Percentiles rank a stretch among this genome's conserved stretches.
These are phyloP conservation scores for Laticauda laticaudata DNA, from an alignment of 2,113 vertebrate species.

Conservation along the genomic window DNA sequence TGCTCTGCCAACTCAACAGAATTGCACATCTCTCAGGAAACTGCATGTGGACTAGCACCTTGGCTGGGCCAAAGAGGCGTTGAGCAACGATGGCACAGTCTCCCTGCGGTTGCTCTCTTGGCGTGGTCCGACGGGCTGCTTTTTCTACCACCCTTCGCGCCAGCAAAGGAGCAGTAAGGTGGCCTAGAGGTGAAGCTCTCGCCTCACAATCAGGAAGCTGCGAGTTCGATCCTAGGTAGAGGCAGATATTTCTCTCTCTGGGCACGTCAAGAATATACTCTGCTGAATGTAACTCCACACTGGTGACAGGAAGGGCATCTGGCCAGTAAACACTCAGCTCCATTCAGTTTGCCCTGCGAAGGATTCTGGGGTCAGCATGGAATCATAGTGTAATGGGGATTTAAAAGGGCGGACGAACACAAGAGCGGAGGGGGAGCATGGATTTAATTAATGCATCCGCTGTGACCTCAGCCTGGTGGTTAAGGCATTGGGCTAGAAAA, in stretches of 20 bases:
- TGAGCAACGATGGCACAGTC: neutral
- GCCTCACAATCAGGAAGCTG: too few species aligned
- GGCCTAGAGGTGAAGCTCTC: too few species aligned
- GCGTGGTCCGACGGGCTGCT: neutral
- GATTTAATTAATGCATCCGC: neutral
- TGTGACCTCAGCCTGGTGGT: too few species aligned
- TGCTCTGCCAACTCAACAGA: neutral
- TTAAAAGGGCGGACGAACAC: accelerated
- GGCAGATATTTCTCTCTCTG: too few species aligned
- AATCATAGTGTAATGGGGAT: neutral
- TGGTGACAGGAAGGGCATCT: too few species aligned
- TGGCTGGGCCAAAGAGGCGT: neutral
- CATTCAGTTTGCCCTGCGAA: too few species aligned
- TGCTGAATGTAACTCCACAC: too few species aligned
- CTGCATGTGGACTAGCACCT: neutral
- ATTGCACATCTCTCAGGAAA: neutral
- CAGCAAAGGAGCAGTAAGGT: too few species aligned
- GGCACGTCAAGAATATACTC: too few species aligned
- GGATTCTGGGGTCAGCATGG: neutral
- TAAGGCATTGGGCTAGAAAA: too few species aligned
- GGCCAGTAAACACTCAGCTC: too few species aligned
- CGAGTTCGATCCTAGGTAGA: too few species aligned
- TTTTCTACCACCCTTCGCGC: neutral
- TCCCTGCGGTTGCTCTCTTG: neutral
- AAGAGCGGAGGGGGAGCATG: neutral